Base-by-base conservation (phyloP, 2,797 vertebrate genomes). In the Protonibea diacanthus region DNA sequence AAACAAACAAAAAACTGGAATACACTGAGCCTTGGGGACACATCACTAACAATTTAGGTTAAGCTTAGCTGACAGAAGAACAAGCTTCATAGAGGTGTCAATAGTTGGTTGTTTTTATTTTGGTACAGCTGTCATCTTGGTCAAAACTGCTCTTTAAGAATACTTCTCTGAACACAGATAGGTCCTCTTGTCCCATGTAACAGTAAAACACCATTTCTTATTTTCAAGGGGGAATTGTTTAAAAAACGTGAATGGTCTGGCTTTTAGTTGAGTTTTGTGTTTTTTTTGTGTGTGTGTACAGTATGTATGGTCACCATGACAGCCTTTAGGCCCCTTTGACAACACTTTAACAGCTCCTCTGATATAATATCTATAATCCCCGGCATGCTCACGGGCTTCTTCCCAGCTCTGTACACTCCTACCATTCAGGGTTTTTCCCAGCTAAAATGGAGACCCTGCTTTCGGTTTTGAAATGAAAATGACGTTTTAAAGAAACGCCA, bases 341-440 rank as follows among this genome's bases (percentile, higher is more conserved):
- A 71, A 21, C 73, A 71, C 11, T 56, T 55, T 1, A 29, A 55
- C 58, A 59, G 25, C 55, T 66, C 9, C n/a, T 15, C 3, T 57
- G 56, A 65, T 5, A 61, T 60, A 12, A 80, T 60, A 56, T 71
- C 6, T 25, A 1, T 71, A 23, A 66, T 62, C n/a, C 1, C n/a
- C 49, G 10, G 17, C 25, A 20, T 62, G 8, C 49, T 56, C 13
- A 44, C 13, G 0, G 57, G 68, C 52, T 38, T 63, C 38, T 33
- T 42, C 65, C 12, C 38, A 49, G 40, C 40, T 48, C 23, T 29
- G 21, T 29, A 20, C 42, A 12, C 23, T 55, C 13, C 5, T 55
- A 56, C 49, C 29, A 60, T 51, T 76, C 60, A 55, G 13, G n/a
- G 27, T 62, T 64, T 80, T 51, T 42, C 23, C 12, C 15, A 42